Evolutionary conservation across 1,140 invertebrate genomes (phyloP).

Genomic region (Pseudomyrmex flavicornis): DNA sequence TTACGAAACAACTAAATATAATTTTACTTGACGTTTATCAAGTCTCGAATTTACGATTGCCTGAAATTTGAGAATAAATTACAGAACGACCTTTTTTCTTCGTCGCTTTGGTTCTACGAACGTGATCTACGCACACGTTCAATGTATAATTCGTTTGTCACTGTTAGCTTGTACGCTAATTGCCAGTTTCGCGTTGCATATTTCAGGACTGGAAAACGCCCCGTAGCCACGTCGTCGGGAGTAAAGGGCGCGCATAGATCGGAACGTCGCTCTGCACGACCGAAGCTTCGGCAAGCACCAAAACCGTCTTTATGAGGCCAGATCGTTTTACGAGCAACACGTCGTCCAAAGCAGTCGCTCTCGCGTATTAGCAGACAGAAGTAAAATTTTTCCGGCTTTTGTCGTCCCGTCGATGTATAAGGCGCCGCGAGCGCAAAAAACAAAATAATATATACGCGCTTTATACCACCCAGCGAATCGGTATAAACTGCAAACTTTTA

Average conservation of each 20-base stretch:
- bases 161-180: constrained; percentile 52
- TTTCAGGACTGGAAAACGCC: constrained; percentile 51
- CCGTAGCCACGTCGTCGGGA: constrained; percentile 6
- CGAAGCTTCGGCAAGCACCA: constrained; percentile 39
- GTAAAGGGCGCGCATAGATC: neutral
- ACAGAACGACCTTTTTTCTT: neutral
- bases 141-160: neutral
- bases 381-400: constrained; percentile 47
- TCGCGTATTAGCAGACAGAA: constrained; percentile 45
- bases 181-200: constrained; percentile 58
- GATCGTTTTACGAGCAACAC: constrained; percentile 56
- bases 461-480: constrained; percentile 37
- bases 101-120: neutral
- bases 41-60: neutral
- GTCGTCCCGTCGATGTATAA: neutral
- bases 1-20: too few species aligned
- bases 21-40: neutral
- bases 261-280: neutral
- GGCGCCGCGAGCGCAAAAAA: constrained; percentile 11
- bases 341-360: constrained; percentile 7
- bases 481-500: constrained; percentile 47
- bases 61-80: neutral
- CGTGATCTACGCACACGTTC: neutral
- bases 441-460: constrained; percentile 2
- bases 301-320: constrained; percentile 15